phyloP scores from a whole-genome alignment of 2,888 invertebrate species.

The Taphrorychus bicolor region DNA sequence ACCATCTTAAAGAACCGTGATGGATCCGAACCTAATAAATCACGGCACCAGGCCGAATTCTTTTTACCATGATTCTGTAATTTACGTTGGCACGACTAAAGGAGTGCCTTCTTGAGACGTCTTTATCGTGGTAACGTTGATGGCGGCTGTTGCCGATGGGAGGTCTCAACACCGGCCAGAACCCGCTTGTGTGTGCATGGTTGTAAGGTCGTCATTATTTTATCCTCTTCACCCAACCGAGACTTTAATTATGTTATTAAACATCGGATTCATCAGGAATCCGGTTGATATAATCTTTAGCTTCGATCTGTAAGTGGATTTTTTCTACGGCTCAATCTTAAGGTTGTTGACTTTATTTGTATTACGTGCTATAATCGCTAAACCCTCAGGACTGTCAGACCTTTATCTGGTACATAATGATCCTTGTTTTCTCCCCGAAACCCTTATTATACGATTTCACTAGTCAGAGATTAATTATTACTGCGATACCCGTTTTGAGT shows the following conservation, averaged over 20 bases:
- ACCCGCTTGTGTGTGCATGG: neutral
- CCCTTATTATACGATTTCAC: conserved; percentile 30
- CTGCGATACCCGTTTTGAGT: conserved; percentile 34
- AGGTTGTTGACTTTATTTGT: neutral
- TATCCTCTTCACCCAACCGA: neutral
- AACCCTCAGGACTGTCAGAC: too few species aligned
- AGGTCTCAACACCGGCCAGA: conserved; percentile 47
- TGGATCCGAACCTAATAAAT: neutral
- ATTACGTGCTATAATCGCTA: too few species aligned
- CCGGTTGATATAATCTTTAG: neutral
- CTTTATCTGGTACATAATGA: conserved; percentile 16
- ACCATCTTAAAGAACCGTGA: neutral
- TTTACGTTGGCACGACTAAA: conserved; percentile 33
- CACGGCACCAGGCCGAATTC: neutral
- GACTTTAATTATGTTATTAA: neutral
- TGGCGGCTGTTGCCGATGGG: conserved; percentile 52
- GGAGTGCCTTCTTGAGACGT: conserved; percentile 55
- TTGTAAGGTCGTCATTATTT: neutral
- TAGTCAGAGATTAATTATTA: conserved; percentile 39
- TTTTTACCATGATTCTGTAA: neutral
- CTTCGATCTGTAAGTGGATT: neutral
- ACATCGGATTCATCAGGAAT: neutral
- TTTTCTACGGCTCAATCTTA: neutral
- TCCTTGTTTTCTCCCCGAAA: conserved; percentile 8
- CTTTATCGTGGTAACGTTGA: conserved; percentile 55